phyloP scores from a whole-genome alignment of 2,888 invertebrate genomes.

The Pyrgus malvae region DNA sequence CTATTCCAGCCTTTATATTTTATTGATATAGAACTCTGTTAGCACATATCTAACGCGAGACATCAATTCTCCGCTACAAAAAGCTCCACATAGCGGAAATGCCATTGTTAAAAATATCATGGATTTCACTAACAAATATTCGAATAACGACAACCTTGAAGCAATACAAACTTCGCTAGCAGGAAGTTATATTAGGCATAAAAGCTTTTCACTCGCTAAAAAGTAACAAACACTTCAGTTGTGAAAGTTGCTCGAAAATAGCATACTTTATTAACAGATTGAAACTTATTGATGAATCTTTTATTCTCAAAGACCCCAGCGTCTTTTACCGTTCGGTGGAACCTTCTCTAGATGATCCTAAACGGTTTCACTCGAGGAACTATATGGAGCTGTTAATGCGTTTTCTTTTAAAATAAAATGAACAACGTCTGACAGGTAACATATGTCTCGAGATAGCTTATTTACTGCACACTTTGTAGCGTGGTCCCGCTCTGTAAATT shows the following conservation, averaged over 20 bases:
- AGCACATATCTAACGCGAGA: constrained; percentile 30
- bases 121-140: background rate
- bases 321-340: constrained; percentile 66
- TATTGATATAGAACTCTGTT: constrained; percentile 38
- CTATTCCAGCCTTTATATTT: constrained; percentile 51
- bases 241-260: constrained; percentile 3
- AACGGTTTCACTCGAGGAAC: constrained; percentile 55
- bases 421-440: constrained; percentile 55
- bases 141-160: background rate
- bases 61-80: constrained; percentile 18
- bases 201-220: background rate
- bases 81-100: constrained; percentile 10
- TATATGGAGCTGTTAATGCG: constrained; percentile 61
- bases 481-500: constrained; percentile 66
- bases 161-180: background rate
- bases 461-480: constrained; percentile 72
- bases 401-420: constrained; percentile 46
- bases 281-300: constrained; percentile 75
- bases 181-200: background rate
- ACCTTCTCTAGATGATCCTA: constrained; percentile 65
- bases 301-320: constrained; percentile 63
- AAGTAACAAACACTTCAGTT: background rate
- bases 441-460: constrained; percentile 58
- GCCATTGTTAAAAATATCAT: constrained; percentile 9
- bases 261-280: constrained; percentile 39